A percentile compares a stretch with the other conserved stretches of the same genome.
Conservation (phyloP, 2,888 invertebrate genomes). For the Amphipoea oculea region DNA sequence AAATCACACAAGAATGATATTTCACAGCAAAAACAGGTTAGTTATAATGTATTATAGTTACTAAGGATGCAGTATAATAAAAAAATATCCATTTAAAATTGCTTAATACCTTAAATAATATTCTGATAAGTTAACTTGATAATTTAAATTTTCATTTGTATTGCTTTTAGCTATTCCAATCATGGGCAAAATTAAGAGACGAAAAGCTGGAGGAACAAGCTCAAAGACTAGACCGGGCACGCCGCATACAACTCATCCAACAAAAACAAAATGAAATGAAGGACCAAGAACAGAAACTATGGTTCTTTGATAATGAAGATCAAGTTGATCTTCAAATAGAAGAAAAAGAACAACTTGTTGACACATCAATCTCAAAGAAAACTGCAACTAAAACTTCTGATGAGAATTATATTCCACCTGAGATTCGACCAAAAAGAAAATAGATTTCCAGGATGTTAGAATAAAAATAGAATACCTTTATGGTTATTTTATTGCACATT, state of each 20-base stretch:
- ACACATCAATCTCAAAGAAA: conserved; percentile 81
- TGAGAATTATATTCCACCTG: conserved; percentile 93
- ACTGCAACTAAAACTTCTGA: conserved; percentile 87
- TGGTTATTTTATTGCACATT: conserved; percentile 39
- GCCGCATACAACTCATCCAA: conserved; percentile 82
- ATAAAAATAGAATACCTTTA: conserved; percentile 32
- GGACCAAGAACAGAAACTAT: conserved; percentile 91
- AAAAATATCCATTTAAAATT: neutral
- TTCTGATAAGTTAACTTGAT: neutral
- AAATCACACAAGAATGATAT: conserved; percentile 91
- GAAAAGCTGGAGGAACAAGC: conserved; percentile 91
- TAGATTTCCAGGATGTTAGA: conserved; percentile 61
- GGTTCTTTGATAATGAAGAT: conserved; percentile 96
- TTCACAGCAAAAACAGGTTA: conserved; percentile 88
- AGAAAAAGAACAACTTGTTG: conserved; percentile 86
- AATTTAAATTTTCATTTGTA: neutral
- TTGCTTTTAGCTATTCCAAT: conserved; percentile 87
- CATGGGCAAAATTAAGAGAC: conserved; percentile 91
- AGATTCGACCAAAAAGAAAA: conserved; percentile 88
- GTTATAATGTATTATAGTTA: neutral
- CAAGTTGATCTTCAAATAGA: conserved; percentile 93
- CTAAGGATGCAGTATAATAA: neutral
- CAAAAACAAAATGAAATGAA: conserved; percentile 90
- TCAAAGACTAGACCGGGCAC: conserved; percentile 90
- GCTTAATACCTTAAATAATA: neutral